Base-by-base conservation (phyloP, 2,888 invertebrate genomes). In the Malthinus flaveolus region DNA sequence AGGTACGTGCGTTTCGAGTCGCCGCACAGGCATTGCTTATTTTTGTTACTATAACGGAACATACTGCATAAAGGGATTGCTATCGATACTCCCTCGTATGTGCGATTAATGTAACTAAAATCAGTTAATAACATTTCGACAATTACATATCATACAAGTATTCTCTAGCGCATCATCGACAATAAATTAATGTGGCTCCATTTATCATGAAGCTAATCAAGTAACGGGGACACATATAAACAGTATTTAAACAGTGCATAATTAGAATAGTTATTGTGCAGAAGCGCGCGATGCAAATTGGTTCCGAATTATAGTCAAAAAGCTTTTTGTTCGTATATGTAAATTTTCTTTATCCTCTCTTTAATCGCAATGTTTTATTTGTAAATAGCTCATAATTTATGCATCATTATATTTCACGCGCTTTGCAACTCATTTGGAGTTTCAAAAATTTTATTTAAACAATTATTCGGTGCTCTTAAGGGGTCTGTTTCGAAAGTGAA, bases 201-300 rank as follows among this genome's bases (percentile, higher is more conserved):
- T 56, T 50, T 56, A 50, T 57, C 51, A 57, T 31, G 36, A 31
- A 44, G 47, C 33, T 57, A 57, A 57, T 57, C 51, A 57, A 57
- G 51, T 32, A 57, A 45, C 37, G 47, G 48, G 23, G 45, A 32
- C 56, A 49, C 51, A 42, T 52, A 51, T 56, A 50, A 50, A 56
- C 56, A 46, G 37, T 56, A 46, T 50, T 56, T 49, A 58, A 58
- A 54, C 35, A 49, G 49, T 31, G 47, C 49, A 55, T 55, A 59
- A 59, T 59, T 59, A 49, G 50, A 49, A 59, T 59, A 49, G 59
- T 59, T 59, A 59, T 46, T 54, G 54, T 46, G 50, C 49, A 55
- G 44, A 36, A 32, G 42, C 33, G 46, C 45, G 55, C 32, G 49
- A 55, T 59, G 59, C 55, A 59, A 55, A 54, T 50, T 54, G 54